These are phyloP conservation scores for Wiebesia pumilae DNA, from an alignment of 1,140 invertebrate species.

Conservation along the genomic window DNA sequence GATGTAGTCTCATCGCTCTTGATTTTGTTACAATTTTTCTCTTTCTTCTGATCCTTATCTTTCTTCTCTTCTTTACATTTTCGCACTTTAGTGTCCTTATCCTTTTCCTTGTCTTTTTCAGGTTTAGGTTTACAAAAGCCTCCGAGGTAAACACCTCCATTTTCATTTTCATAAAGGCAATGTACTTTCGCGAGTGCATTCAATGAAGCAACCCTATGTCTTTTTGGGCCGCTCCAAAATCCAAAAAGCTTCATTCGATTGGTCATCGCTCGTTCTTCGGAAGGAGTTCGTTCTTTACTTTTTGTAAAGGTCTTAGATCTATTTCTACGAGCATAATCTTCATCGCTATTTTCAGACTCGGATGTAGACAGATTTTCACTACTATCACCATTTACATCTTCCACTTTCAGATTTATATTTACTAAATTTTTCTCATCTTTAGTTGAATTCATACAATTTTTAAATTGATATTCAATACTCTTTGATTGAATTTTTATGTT, in stretches of 20 bases:
- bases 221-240: conserved; percentile 83
- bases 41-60: conserved; percentile 53
- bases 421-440: conserved; percentile 59
- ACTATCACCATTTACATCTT: conserved; percentile 62
- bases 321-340: conserved; percentile 49
- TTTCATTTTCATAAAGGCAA: conserved; percentile 92
- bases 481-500: conserved; percentile 49
- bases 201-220: conserved; percentile 89
- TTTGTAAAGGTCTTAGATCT: conserved; percentile 57
- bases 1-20: conserved; percentile 58
- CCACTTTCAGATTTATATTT: conserved; percentile 67
- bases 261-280: conserved; percentile 63
- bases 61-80: conserved; percentile 67
- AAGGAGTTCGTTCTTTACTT: conserved; percentile 61
- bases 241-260: conserved; percentile 75
- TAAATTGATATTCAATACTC: neutral
- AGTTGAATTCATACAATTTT: neutral
- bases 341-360: conserved; percentile 63
- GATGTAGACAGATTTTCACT: conserved; percentile 56
- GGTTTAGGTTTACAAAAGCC: conserved; percentile 73
- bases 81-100: conserved; percentile 53
- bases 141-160: conserved; percentile 81
- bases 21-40: conserved; percentile 46
- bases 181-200: conserved; percentile 95
- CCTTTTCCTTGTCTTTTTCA: conserved; percentile 66